phyloP scores from a whole-genome alignment of 2,113 vertebrate genomes.

The Artemisiospiza belli region DNA sequence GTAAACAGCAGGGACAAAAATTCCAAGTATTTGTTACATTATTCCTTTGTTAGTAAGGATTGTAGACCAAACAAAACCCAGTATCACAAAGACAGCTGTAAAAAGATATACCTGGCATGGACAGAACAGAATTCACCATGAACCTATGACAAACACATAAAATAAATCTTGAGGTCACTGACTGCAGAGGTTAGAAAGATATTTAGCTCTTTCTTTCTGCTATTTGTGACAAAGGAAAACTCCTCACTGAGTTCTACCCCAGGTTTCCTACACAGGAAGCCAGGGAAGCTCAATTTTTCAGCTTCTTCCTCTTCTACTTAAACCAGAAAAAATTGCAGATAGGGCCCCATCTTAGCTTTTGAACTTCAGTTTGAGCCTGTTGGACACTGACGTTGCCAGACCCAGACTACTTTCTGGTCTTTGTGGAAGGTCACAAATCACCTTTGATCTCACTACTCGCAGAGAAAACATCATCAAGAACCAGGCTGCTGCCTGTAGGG shows the following conservation, averaged over 20 bases:
- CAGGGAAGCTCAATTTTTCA: neutral
- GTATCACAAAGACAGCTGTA: neutral
- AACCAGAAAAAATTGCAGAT: neutral
- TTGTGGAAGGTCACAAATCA: neutral
- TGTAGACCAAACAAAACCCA: neutral
- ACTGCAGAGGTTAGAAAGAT: neutral
- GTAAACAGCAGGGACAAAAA: conserved; percentile 9
- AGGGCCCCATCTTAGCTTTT: neutral
- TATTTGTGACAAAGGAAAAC: neutral
- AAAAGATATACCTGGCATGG: neutral
- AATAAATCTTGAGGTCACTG: neutral
- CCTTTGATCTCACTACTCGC: neutral
- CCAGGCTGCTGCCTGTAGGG: neutral
- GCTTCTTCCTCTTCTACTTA: neutral
- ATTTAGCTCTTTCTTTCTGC: neutral
- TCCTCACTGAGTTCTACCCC: neutral
- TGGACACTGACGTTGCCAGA: neutral
- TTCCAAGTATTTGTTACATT: neutral
- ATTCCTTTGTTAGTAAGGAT: neutral
- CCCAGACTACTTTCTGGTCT: neutral
- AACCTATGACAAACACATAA: neutral
- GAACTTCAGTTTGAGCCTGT: neutral
- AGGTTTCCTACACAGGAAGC: neutral
- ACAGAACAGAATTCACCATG: neutral
- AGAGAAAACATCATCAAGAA: neutral